Conservation (phyloP, 2,113 vertebrate genomes). For the Tyrannus savana region DNA sequence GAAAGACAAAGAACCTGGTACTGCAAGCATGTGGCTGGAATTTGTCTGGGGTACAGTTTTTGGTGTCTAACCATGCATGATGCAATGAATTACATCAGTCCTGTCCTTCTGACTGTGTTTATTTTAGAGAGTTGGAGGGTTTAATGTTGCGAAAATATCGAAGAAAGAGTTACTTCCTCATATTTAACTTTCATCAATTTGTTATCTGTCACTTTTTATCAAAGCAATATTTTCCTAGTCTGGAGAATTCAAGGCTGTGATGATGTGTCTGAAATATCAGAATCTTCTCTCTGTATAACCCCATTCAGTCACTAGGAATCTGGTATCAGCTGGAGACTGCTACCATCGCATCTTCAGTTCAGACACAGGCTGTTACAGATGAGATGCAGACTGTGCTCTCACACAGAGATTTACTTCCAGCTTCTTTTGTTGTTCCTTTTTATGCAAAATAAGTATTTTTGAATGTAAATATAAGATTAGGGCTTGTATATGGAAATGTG, state of each 20-base stretch:
- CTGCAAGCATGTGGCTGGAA: not conserved
- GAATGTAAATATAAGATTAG: conserved; percentile 27
- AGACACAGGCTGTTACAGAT: conserved; percentile 6
- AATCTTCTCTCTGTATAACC: conserved; percentile 18
- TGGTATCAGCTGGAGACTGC: conserved; percentile 19
- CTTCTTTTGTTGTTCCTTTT: conserved; percentile 35
- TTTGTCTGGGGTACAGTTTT: not conserved
- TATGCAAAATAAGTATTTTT: conserved; percentile 32
- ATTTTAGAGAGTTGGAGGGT: not conserved
- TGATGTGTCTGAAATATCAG: not conserved
- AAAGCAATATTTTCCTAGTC: conserved; percentile 23
- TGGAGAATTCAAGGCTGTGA: not conserved
- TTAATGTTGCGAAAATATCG: not conserved
- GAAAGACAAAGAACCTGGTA: conserved; percentile 25
- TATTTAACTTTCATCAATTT: conserved; percentile 25
- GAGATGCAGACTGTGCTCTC: not conserved
- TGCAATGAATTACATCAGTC: not conserved
- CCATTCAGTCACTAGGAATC: conserved; percentile 60
- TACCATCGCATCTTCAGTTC: not conserved
- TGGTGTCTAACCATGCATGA: not conserved
- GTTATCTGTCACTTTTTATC: conserved; percentile 24
- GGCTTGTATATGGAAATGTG: not conserved
- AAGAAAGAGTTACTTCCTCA: conserved; percentile 9
- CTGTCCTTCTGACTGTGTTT: not conserved
- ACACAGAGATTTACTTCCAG: conserved; percentile 19